phyloP scores from a whole-genome alignment of 2,797 vertebrate species.

The Heteromormyrus szaboi region DNA sequence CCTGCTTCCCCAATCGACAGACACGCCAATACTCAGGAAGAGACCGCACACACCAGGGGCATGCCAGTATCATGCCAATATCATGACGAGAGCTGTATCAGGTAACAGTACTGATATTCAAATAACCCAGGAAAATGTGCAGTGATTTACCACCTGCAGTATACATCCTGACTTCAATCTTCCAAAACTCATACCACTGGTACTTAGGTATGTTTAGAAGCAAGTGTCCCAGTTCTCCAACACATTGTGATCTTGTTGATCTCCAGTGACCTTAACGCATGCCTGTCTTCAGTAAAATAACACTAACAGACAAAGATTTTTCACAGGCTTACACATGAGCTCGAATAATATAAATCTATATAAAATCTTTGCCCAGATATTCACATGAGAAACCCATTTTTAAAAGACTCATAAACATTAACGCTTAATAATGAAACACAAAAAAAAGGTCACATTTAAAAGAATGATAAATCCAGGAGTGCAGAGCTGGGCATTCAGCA shows the following conservation, averaged over 20 bases:
- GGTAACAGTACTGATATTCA: not conserved
- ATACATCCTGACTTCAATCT: not conserved
- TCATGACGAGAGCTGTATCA: not conserved
- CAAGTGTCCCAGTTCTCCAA: not conserved
- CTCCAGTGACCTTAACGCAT: not conserved
- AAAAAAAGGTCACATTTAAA: not conserved
- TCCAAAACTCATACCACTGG: not conserved
- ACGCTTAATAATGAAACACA: not conserved
- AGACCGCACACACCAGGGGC: not conserved
- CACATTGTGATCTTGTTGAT: not conserved
- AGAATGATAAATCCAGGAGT: not conserved
- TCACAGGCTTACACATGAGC: not conserved
- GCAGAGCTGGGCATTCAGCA: not conserved
- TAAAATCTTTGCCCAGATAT: not conserved
- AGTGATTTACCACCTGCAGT: not conserved
- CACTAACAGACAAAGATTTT: not conserved
- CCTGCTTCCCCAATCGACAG: not conserved
- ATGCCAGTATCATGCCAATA: not conserved
- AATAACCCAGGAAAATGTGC: not conserved
- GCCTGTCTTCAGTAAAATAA: slow-evolving; percentile 22
- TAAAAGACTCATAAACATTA: not conserved
- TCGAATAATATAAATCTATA: not conserved
- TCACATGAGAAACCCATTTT: not conserved
- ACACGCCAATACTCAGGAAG: not conserved
- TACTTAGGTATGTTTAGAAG: not conserved